phyloP scores from a whole-genome alignment of 2,888 invertebrate genomes.

The Eudemis profundana region DNA sequence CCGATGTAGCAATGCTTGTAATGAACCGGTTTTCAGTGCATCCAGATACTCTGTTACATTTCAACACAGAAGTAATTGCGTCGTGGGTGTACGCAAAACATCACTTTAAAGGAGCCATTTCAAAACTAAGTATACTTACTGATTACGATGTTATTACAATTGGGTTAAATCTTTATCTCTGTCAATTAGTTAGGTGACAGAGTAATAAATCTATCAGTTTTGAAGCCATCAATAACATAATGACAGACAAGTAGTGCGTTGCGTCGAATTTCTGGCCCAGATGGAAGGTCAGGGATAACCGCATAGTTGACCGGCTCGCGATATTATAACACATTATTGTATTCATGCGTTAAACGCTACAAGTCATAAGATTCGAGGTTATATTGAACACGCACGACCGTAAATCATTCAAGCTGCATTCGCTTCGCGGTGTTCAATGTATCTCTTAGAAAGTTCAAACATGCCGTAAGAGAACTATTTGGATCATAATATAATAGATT shows the following conservation, averaged over 20 bases:
- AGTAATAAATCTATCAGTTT: constrained; percentile 32
- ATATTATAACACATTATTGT: constrained; percentile 57
- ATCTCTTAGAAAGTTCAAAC: no score
- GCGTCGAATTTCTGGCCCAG: constrained; percentile 55
- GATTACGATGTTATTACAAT: constrained; percentile 29
- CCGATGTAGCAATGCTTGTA: no score
- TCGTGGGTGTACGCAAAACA: not conserved
- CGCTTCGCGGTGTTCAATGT: no score
- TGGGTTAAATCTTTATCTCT: constrained; percentile 36
- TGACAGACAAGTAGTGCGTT: constrained; percentile 36
- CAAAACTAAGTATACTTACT: constrained; percentile 33
- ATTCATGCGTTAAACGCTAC: constrained; percentile 44
- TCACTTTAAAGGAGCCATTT: constrained; percentile 10
- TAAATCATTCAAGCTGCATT: no score
- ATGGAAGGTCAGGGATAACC: constrained; percentile 74
- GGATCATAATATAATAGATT: no score
- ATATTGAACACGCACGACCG: no score
- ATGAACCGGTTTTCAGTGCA: constrained; percentile 1
- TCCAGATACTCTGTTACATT: not conserved
- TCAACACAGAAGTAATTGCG: not conserved
- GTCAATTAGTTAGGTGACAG: constrained; percentile 36
- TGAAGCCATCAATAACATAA: constrained; percentile 39
- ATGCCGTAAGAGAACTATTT: no score
- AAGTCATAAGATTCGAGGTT: constrained; percentile 47
- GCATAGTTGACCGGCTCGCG: constrained; percentile 63